Percentiles rank a stretch among this genome's conserved stretches.
Evolutionary conservation across 1,140 invertebrate genomes (phyloP).

Genomic region (Whitmania pigra): DNA sequence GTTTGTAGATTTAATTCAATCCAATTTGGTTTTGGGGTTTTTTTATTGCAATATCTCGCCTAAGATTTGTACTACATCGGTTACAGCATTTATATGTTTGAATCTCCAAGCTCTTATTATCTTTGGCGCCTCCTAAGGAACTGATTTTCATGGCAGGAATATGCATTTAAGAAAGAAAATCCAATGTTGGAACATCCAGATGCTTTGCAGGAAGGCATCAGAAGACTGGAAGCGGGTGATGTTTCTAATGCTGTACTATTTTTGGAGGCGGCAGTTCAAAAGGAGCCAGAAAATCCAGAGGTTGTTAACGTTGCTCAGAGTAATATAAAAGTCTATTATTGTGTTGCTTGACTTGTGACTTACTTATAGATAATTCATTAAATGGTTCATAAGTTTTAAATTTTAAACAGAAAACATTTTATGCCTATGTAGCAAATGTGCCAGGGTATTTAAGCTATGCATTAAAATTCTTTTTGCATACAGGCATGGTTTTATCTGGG

Average conservation of each 20-base stretch:
- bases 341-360: background rate
- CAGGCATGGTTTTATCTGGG: constrained; percentile 50
- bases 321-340: background rate
- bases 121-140: background rate
- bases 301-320: constrained; percentile 50
- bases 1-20: no score
- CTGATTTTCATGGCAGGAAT: constrained; percentile 47
- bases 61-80: no score
- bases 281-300: constrained; percentile 64
- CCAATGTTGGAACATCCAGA: constrained; percentile 62
- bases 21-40: no score
- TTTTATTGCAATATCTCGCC: no score
- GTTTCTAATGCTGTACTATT: constrained; percentile 85
- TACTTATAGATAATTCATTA: no score
- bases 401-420: no score
- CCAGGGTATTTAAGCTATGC: background rate
- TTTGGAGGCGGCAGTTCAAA: constrained; percentile 86
- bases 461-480: constrained; percentile 6
- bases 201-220: constrained; percentile 71
- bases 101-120: constrained; percentile 46
- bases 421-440: no score
- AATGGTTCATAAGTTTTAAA: no score
- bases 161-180: constrained; percentile 73
- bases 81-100: constrained; percentile 44
- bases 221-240: constrained; percentile 68